A percentile compares a stretch with the other conserved stretches of the same genome.
These are phyloP conservation scores for Labeo catla DNA, from an alignment of 2,113 vertebrate species.

Conservation along the genomic window DNA sequence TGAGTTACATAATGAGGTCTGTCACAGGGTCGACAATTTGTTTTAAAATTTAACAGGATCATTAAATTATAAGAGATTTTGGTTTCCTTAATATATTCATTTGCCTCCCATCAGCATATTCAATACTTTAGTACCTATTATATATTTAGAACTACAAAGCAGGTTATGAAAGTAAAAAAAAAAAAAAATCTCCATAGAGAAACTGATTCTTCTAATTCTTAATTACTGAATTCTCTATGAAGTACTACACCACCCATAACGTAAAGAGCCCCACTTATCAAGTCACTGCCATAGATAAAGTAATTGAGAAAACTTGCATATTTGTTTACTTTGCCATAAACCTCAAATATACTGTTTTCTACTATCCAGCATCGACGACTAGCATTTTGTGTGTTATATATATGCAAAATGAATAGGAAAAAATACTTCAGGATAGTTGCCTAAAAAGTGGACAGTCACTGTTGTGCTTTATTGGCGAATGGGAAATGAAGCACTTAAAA, in stretches of 20 bases:
- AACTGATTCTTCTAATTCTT: not conserved
- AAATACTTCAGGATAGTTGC: not conserved
- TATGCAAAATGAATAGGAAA: not conserved
- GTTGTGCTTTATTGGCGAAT: not conserved
- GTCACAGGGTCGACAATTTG: not conserved
- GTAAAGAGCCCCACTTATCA: not conserved
- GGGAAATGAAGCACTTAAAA: not conserved
- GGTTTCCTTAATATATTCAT: not conserved
- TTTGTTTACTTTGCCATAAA: not conserved
- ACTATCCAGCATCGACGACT: not conserved
- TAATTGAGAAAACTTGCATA: not conserved
- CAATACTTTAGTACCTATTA: not conserved
- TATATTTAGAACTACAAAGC: not conserved
- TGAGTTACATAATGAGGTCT: constrained; percentile 17
- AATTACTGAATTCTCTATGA: not conserved
- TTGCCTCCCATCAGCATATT: not conserved
- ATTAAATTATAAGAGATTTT: not conserved
- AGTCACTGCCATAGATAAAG: not conserved
- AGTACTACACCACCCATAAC: not conserved
- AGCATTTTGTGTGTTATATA: not conserved
- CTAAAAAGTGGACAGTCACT: not conserved
- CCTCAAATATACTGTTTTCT: not conserved
- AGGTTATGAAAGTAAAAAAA: not conserved
- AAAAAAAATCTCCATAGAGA: not conserved
- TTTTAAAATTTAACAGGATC: not conserved